A percentile compares a stretch with the other conserved stretches of the same genome.
Conservation (phyloP, 2,113 vertebrate species). For the Nothoprocta perdicaria region DNA sequence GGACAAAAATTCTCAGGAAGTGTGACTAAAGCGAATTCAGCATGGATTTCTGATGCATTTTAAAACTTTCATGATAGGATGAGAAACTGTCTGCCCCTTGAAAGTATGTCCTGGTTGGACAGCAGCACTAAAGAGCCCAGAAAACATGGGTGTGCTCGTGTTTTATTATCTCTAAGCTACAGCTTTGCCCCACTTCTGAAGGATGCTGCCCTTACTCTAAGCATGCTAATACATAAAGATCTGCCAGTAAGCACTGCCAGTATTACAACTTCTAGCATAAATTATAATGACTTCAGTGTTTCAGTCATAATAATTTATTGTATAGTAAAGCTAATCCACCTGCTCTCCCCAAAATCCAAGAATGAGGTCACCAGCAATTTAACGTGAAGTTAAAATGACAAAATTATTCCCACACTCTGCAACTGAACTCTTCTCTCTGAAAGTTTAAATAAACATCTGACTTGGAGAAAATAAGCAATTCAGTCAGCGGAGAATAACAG, state of each 20-base stretch:
- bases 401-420: background rate
- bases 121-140: background rate
- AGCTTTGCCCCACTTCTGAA: background rate
- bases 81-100: background rate
- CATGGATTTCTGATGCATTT: background rate
- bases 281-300: background rate
- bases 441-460: background rate
- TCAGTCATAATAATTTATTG: background rate
- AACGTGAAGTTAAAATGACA: background rate
- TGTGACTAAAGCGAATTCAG: background rate
- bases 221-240: background rate
- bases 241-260: background rate
- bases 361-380: background rate
- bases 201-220: background rate
- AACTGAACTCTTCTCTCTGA: background rate
- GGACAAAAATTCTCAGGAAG: background rate
- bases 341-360: background rate
- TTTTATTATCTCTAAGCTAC: background rate
- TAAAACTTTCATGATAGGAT: background rate
- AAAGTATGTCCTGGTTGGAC: background rate
- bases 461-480: background rate
- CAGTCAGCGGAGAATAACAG: background rate
- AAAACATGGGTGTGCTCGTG: fast-evolving
- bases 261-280: background rate
- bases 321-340: background rate